Conservation (phyloP, 2,888 invertebrate genomes). For the Tipula lateralis region DNA sequence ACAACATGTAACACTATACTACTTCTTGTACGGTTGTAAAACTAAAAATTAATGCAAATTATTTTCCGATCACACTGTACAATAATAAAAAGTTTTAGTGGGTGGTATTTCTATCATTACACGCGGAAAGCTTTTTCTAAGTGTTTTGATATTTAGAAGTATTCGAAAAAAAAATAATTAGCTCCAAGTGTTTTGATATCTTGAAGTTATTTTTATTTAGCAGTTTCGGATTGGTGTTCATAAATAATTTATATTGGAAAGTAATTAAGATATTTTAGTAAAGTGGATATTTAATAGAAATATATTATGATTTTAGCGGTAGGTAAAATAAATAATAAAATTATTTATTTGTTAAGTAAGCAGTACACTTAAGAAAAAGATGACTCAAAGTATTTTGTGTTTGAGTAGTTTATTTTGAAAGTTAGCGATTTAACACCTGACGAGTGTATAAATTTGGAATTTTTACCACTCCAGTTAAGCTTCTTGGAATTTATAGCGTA, state of each 20-base stretch:
- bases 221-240: background rate
- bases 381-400: background rate
- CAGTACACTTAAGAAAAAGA: background rate
- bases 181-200: background rate
- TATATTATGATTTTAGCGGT: background rate
- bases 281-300: background rate
- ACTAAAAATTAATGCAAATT: background rate
- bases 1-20: background rate
- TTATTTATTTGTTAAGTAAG: background rate
- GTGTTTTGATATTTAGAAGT: conserved; percentile 3
- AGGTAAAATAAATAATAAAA: background rate
- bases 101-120: background rate
- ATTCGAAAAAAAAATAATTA: background rate
- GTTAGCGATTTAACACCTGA: background rate
- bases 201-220: background rate
- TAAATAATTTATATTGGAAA: background rate
- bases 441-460: too few species aligned
- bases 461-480: too few species aligned
- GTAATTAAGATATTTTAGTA: background rate
- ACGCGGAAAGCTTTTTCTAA: background rate
- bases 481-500: too few species aligned
- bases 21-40: background rate
- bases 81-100: background rate
- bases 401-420: background rate
- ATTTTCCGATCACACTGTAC: background rate